A percentile compares a stretch with the other conserved stretches of the same genome.
phyloP scores from a whole-genome alignment of 2,113 vertebrate genomes.

The Gobio gobio region DNA sequence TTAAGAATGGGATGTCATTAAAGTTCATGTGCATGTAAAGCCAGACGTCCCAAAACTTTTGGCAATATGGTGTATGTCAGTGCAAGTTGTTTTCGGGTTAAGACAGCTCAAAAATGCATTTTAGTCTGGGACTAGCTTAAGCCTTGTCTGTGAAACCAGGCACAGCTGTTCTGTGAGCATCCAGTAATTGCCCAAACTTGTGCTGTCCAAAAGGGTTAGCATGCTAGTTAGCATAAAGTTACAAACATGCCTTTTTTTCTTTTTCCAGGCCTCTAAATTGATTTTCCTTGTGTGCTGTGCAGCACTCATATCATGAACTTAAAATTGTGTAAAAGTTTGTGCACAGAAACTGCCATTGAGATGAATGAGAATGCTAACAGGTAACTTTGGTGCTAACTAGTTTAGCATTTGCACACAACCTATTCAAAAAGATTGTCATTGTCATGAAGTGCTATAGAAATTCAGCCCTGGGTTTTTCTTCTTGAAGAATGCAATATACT shows the following conservation, averaged over 20 bases:
- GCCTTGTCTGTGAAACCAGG: too few relatives aligned
- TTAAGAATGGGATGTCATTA: too few relatives aligned
- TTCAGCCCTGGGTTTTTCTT: background rate
- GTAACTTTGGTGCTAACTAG: background rate
- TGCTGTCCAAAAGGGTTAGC: background rate
- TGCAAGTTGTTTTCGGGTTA: too few relatives aligned
- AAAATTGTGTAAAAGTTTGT: background rate
- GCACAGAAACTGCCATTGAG: background rate
- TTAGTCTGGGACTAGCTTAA: too few relatives aligned
- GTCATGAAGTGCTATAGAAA: background rate
- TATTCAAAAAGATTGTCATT: background rate
- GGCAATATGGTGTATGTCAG: too few relatives aligned
- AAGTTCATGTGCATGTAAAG: too few relatives aligned
- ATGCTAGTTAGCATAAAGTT: slow-evolving; percentile 1
- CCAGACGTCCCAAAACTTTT: too few relatives aligned
- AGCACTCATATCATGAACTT: background rate
- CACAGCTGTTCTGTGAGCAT: background rate
- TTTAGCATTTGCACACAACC: background rate
- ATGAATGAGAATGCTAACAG: background rate
- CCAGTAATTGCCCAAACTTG: background rate
- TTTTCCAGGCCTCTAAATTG: background rate
- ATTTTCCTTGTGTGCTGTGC: background rate
- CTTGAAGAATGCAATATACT: background rate
- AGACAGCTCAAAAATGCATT: too few relatives aligned
- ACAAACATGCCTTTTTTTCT: background rate